phyloP scores from a whole-genome alignment of 2,797 vertebrate species.

The Gobio occitaniae region DNA sequence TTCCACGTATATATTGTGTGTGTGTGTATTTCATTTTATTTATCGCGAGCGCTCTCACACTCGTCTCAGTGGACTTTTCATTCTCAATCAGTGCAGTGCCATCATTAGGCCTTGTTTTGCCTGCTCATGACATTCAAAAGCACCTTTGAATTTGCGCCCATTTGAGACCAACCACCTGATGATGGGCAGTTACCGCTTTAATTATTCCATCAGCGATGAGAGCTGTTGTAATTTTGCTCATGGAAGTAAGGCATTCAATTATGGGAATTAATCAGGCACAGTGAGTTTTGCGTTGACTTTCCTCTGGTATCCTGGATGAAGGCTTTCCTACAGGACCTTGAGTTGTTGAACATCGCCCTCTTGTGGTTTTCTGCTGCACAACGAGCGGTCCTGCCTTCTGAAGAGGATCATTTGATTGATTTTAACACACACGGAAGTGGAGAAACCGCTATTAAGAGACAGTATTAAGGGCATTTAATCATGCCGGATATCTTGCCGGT shows the following conservation, averaged over 20 bases:
- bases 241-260: conserved; percentile 75
- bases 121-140: conserved; percentile 66
- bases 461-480: conserved; percentile 72
- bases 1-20: neutral
- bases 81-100: conserved; percentile 40
- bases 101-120: conserved; percentile 66
- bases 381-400: conserved; percentile 20
- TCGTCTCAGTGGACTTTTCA: neutral
- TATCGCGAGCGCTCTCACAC: neutral
- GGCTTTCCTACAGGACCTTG: conserved; percentile 47
- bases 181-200: conserved; percentile 64
- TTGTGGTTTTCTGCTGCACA: conserved; percentile 60
- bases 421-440: conserved; percentile 59
- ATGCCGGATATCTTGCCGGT: conserved; percentile 59
- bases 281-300: conserved; percentile 69
- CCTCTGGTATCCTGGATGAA: conserved; percentile 71
- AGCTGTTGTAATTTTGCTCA: conserved; percentile 71
- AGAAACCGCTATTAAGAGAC: conserved; percentile 79
- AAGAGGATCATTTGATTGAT: conserved; percentile 7
- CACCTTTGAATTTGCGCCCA: conserved; percentile 62
- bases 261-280: conserved; percentile 77
- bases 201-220: conserved; percentile 62
- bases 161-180: conserved; percentile 66
- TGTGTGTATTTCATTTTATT: conserved; percentile 32
- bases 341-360: conserved; percentile 79